Evolutionary conservation across 2,797 vertebrate genomes (phyloP), one percentile per base, ranked within the genome.

Genomic region (Gallirallus australis): DNA sequence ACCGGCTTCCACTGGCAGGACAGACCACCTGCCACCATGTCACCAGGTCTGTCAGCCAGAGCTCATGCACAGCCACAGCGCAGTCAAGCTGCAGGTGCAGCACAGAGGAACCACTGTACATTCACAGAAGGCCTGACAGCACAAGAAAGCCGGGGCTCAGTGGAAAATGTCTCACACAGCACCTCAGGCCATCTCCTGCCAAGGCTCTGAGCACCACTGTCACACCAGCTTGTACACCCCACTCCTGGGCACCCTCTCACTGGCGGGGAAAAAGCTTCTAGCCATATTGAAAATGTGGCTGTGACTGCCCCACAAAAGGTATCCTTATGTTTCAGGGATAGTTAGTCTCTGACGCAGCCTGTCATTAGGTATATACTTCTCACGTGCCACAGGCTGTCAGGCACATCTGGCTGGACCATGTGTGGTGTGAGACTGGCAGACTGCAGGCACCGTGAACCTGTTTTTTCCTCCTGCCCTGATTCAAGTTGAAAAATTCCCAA

Each of bases 71-170:
- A 33, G 12, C 31, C 50, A 53, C 25, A 64, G 45, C 2, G 2
- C 40, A 24, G 42, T 21, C 6, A 3, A 77, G 11, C n/a, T 75
- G 53, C 19, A 33, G 23, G 16, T 24, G 5, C 11, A 76, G 14
- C 16, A 7, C n/a, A 48, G 13, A 39, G 75, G 54, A 91, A 66
- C n/a, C 37, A 10, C 31, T n/a, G 28, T 8, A 75, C 27, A 9
- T 17, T 48, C 50, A 28, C 7, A 1, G 53, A 39, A 85, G 68
- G 35, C 39, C 15, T 21, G 24, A 25, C 37, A 42, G 4, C 1
- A 11, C 0, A 0, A 40, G 65, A 71, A 71, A 65, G 15, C 8
- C 3, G 1, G 20, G 18, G 13, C n/a, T 81, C 25, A 3, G 56
- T 16, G 39, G 24, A 52, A 77, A 82, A 82, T 3, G 5, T 31